Evolutionary conservation across 2,797 vertebrate species (phyloP), one percentile per base, ranked within the genome.

Genomic region (Protosalanx chinensis): DNA sequence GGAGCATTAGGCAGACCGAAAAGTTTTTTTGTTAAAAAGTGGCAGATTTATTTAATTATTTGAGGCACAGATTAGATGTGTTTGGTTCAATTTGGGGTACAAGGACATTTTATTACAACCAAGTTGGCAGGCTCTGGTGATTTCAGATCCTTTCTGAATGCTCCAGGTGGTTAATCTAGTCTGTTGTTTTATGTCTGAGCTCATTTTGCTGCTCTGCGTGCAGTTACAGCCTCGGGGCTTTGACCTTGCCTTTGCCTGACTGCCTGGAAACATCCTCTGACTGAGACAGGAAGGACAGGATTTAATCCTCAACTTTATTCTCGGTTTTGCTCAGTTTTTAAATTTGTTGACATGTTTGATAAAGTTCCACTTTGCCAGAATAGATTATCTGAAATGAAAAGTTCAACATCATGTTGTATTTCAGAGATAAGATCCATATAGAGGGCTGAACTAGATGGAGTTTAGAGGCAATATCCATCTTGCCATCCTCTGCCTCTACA

Each of bases 21-120:
- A 30, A 76, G 62, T 5, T 18, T 83, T 80, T 71, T 33, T 59
- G 80, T 64, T 41, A 6, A 6, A 46, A 20, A 35, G 18, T 27
- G 23, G 5, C 3, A 16, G 6, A 23, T 12, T 51, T 1, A 5
- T 23, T 46, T 66, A 7, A 23, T 74, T 62, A 56, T 73, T 72
- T 67, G 63, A 0, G 74, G 77, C 30, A 23, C 64, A 61, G 69
- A 70, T 23, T 72, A 79, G 76, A 73, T 64, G 70, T 72, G 56
- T 2, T 30, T 15, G 6, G 65, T 53, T 51, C 12, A 27, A 30
- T 46, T 27, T 46, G 41, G 13, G 64, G 10, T 29, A 35, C 33
- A 64, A 10, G 63, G 18, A 51, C n/a, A 41, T 64, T 6, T 23
- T 64, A 33, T 37, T 41, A n/a, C 8, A 64, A 23, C 18, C 18